Percentiles rank a stretch among this genome's conserved stretches.
Conservation (phyloP, 2,888 invertebrate genomes). For the Brenthis ino region DNA sequence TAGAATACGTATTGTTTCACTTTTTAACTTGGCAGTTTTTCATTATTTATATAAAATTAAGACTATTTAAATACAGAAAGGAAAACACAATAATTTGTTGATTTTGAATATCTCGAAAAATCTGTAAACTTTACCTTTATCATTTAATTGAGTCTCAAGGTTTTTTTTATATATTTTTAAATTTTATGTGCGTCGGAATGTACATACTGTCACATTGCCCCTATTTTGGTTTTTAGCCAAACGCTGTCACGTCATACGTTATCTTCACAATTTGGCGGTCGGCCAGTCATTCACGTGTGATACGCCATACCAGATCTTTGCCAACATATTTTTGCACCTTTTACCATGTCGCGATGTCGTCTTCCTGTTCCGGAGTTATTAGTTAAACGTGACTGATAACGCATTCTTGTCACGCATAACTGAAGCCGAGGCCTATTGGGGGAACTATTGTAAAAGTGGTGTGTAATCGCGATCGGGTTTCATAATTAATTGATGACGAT, state of each 20-base stretch:
- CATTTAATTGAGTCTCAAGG: neutral
- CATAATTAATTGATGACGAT: conserved; percentile 22
- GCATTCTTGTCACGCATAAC: conserved; percentile 46
- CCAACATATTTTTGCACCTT: conserved; percentile 49
- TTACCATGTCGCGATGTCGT: conserved; percentile 52
- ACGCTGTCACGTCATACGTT: conserved; percentile 44
- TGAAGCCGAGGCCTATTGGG: neutral
- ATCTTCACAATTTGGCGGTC: conserved; percentile 45
- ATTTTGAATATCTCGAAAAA: too few species aligned
- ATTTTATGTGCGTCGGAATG: conserved; percentile 38
- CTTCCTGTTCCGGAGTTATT: conserved; percentile 66
- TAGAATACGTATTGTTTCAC: conserved; percentile 11
- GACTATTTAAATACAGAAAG: too few species aligned
- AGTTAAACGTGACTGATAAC: conserved; percentile 47
- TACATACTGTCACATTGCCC: conserved; percentile 56
- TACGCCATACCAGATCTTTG: conserved; percentile 38
- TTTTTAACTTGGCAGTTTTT: conserved; percentile 1
- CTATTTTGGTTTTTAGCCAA: conserved; percentile 62
- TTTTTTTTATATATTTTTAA: conserved; percentile 6
- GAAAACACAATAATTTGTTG: too few species aligned
- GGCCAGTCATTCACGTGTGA: conserved; percentile 62
- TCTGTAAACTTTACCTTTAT: neutral
- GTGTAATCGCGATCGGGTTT: conserved; percentile 21
- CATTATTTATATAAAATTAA: neutral
- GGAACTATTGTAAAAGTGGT: conserved; percentile 21